These are phyloP conservation scores for Plumapathes pennacea DNA, from an alignment of 92 coral and sea anemone genomes.

Conservation along the genomic window DNA sequence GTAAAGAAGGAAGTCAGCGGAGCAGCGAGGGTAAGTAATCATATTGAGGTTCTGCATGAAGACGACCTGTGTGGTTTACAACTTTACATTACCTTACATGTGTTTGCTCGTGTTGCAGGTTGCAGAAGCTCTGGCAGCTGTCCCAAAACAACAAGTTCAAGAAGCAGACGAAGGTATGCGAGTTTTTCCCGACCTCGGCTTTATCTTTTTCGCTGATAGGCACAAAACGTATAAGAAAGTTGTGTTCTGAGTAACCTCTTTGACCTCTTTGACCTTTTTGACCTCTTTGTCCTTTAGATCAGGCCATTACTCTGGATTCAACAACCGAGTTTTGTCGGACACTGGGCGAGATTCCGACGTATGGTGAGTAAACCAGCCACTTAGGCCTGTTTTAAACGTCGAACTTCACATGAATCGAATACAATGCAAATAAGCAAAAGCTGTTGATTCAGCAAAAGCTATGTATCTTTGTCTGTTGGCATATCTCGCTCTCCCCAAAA, in stretches of 20 bases:
- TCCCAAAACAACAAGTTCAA: constrained; percentile 34
- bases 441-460: no score
- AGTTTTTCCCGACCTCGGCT: no score
- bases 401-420: no score
- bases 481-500: no score
- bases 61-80: neutral
- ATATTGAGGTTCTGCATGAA: neutral
- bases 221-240: no score
- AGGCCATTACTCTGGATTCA: constrained; percentile 90
- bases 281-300: no score
- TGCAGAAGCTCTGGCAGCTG: constrained; percentile 53
- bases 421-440: no score
- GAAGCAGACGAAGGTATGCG: constrained; percentile 36
- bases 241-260: no score
- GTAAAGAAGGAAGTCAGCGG: constrained; percentile 64
- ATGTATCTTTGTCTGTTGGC: no score
- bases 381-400: no score
- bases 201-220: no score
- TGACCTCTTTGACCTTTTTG: no score
- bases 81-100: neutral
- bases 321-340: constrained; percentile 99
- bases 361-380: constrained; percentile 57
- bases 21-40: constrained; percentile 67
- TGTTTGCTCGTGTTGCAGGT: constrained; percentile 40
- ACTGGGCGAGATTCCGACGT: constrained; percentile 92